A percentile compares a stretch with the other conserved stretches of the same genome.
These are phyloP conservation scores for Leucoraja erinaceus DNA, from an alignment of 2,113 vertebrate species.

Conservation along the genomic window DNA sequence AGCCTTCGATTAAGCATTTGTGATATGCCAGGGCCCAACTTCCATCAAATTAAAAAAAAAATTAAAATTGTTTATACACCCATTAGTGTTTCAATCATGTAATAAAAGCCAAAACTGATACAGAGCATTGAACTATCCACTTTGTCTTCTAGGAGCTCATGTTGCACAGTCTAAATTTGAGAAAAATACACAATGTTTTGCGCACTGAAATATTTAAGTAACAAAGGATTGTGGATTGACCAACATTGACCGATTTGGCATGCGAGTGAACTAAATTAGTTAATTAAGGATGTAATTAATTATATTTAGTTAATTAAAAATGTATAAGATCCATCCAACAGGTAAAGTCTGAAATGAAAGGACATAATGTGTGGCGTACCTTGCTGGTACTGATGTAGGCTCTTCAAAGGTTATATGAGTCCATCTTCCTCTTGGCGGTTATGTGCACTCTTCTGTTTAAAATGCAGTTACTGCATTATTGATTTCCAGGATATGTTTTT, in stretches of 20 bases:
- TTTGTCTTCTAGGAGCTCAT: neutral
- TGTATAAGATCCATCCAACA: conserved; percentile 12
- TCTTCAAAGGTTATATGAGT: neutral
- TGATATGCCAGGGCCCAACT: neutral
- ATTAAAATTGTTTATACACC: no score
- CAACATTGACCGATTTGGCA: neutral
- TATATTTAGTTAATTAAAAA: neutral
- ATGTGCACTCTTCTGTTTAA: conserved; percentile 47
- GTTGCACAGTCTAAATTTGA: neutral
- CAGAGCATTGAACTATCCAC: neutral
- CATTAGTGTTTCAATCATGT: neutral
- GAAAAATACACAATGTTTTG: neutral
- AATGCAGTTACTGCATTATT: conserved; percentile 62
- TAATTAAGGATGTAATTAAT: conserved; percentile 28
- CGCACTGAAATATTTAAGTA: neutral
- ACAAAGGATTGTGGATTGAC: neutral
- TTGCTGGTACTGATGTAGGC: neutral
- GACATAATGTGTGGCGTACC: conserved; percentile 18
- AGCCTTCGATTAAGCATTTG: neutral
- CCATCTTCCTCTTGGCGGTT: conserved; percentile 41
- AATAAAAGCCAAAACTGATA: neutral
- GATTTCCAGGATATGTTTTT: conserved; percentile 72
- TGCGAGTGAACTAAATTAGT: neutral
- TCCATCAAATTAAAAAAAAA: neutral
- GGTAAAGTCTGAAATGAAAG: conserved; percentile 23